Base-by-base conservation (phyloP, 2,888 invertebrate species). In the Blomia tropicalis region DNA sequence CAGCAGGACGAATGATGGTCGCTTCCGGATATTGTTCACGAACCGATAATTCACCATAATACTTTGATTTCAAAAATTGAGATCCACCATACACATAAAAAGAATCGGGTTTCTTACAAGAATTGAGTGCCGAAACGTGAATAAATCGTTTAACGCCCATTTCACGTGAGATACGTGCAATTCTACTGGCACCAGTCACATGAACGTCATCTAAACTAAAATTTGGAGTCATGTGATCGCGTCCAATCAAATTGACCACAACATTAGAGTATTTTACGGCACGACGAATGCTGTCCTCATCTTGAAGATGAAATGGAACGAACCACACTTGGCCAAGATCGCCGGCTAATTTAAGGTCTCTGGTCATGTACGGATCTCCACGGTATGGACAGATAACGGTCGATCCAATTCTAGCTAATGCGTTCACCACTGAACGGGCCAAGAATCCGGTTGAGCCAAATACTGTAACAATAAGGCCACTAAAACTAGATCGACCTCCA, bases 391-490 rank as follows among this genome's bases (percentile, higher is more conserved):
- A 73, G 67, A 98, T 86, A 73, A 98, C 75, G 83, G 92, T 79
- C 68, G 70, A 70, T 29, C 75, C 75, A 61, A 70, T 68, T 66
- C 73, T 74, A 1, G 73, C 70, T 61, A 99, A 77, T 70, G 83
- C 82, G 73, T 91, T 93, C 73, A 86, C 83, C 19, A 96, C 81
- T 77, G 85, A 83, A 67, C 82, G 79, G 0, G 96, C 98, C 0
- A 95, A 75, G 71, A 89, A 90, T 1, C 96, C 96, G 36, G 83
- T 83, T 62, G 82, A 82, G 59, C 96, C 96, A 74, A 96, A 95
- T 1, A 98, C 86, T n/a, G 98, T 98, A n/a, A 89, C 91, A 1
- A 96, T 91, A 60, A 87, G 79, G 0, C 98, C 98, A 76, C 87
- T 96, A 74, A 96, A 98, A 71, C 93, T 95, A 69, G 87, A 85